Evolutionary conservation across 2,113 vertebrate genomes (phyloP).

Genomic region (Micronycteris hirsuta): DNA sequence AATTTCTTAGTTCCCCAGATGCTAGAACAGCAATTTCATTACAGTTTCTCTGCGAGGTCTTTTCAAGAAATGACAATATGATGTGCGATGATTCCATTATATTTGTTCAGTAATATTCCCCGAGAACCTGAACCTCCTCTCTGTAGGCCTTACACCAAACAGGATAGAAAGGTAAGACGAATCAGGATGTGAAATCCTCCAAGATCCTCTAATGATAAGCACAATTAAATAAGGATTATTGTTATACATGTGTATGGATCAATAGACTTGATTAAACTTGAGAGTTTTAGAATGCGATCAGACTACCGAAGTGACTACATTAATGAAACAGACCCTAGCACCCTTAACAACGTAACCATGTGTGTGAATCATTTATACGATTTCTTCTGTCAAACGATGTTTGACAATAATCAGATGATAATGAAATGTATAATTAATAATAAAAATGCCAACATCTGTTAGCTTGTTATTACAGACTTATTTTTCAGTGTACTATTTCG

Average conservation of each 20-base stretch:
- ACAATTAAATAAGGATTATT: background rate
- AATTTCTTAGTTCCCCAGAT: background rate
- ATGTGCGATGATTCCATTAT: background rate
- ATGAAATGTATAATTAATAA: slow-evolving; percentile 90
- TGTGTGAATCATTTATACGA: slow-evolving; percentile 78
- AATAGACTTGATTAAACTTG: slow-evolving; percentile 37
- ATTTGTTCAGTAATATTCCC: background rate
- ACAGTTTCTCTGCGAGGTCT: background rate
- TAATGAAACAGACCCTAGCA: slow-evolving; percentile 74
- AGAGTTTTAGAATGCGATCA: slow-evolving; percentile 69
- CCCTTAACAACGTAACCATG: slow-evolving; percentile 71
- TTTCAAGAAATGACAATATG: background rate
- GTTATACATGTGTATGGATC: background rate
- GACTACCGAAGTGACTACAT: slow-evolving; percentile 67
- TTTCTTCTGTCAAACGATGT: slow-evolving; percentile 81
- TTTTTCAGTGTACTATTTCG: slow-evolving; percentile 81
- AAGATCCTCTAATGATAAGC: background rate
- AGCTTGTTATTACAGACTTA: slow-evolving; percentile 82
- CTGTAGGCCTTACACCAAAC: background rate
- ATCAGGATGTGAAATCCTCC: background rate
- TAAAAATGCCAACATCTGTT: slow-evolving; percentile 89
- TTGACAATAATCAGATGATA: slow-evolving; percentile 88
- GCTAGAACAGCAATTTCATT: background rate
- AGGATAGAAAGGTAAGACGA: background rate
- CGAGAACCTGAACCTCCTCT: background rate